Base-by-base conservation (phyloP, 2,888 invertebrate species). In the Volucella inanis region DNA sequence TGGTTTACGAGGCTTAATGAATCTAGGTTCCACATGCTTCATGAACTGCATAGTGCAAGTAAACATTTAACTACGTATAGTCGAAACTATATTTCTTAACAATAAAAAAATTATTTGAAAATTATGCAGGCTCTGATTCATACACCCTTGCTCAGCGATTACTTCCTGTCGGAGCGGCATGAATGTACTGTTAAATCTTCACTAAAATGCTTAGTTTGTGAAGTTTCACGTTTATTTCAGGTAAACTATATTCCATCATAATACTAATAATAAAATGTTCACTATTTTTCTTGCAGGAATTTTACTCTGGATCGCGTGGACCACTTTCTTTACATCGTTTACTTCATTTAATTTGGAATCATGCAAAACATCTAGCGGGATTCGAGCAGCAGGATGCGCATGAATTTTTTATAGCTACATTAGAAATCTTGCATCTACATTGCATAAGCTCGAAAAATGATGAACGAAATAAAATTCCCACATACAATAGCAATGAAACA, bases 341-440 rank as follows among this genome's bases (percentile, higher is more conserved):
- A 82, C 94, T 99, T 87, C 97, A 98, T 93, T 93, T 98, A 90
- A 98, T 98, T 89, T 99, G 98, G 98, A 98, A 97, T n/a, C 97
- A 98, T 92, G 98, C 98, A 55, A 95, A 96, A 72, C 97, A 98
- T 91, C 94, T 99, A 88, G 98, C 98, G 39, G 98, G 98, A 65
- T 98, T 98, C 91, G 97, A 98, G 91, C 99, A 99, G 91, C 99
- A 99, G 92, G 99, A 99, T 92, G 99, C 99, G 31, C 99, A 99
- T 90, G 99, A 99, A 93, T 99, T 99, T 93, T 98, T 99, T 91
- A 98, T 99, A 87, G 98, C 98, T 47, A 97, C 98, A 0, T 94
- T 99, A 61, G 97, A 98, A 90, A 96, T 98, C 10, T 93, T 99
- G 81, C 99, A 99, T 92, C 94, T 96, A 91, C 97, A 97, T 90